These are phyloP conservation scores for Trinorchestia longiramus DNA, from an alignment of 1,140 invertebrate species.

Conservation along the genomic window DNA sequence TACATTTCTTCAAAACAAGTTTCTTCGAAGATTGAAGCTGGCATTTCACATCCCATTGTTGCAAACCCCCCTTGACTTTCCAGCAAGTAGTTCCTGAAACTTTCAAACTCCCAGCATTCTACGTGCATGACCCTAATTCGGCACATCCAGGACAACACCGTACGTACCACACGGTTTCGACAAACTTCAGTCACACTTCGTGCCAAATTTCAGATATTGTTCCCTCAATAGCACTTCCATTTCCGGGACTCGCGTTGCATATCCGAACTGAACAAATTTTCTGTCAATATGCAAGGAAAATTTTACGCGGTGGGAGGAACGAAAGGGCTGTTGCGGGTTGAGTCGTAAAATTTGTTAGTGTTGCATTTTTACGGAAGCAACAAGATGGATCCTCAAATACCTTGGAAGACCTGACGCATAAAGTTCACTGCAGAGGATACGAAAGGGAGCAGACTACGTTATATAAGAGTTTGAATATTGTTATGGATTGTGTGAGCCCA, in stretches of 20 bases:
- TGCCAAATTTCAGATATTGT: not conserved
- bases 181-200: not conserved
- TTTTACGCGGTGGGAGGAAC: not conserved
- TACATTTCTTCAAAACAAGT: too few relatives aligned
- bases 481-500: not conserved
- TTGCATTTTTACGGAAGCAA: not conserved
- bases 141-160: not conserved
- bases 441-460: not conserved
- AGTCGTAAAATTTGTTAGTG: not conserved
- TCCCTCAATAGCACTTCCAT: conserved; percentile 18
- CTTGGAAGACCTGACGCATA: not conserved
- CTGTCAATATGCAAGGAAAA: conserved; percentile 30
- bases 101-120: too few relatives aligned
- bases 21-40: too few relatives aligned
- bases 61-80: too few relatives aligned
- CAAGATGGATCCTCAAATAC: not conserved
- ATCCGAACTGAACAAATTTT: conserved; percentile 13
- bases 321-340: not conserved
- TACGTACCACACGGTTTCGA: not conserved
- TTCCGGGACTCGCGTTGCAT: not conserved
- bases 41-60: too few relatives aligned
- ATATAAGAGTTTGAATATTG: not conserved
- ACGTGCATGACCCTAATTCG: not conserved
- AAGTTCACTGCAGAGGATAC: not conserved
- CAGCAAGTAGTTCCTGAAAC: too few relatives aligned